A percentile compares a stretch with the other conserved stretches of the same genome.
Evolutionary conservation across 2,888 invertebrate species (phyloP).

Genomic region (Caenorhabditis zanzibari): DNA sequence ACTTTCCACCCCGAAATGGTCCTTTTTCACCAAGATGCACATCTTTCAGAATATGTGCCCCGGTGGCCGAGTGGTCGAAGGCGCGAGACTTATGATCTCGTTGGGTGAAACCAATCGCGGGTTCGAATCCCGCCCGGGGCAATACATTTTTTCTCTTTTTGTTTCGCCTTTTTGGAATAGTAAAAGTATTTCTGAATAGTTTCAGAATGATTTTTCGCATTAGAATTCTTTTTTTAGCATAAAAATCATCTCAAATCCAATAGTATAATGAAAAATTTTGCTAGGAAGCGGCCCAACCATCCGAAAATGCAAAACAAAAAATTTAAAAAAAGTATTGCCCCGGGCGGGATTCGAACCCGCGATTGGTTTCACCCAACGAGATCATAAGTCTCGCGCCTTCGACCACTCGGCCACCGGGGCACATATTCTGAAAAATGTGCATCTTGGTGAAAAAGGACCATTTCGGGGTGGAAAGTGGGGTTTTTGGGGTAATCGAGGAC

Average conservation of each 20-base stretch:
- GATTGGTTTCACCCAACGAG: constrained; percentile 45
- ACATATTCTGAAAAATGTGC: constrained; percentile 9
- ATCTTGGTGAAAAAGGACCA: not conserved
- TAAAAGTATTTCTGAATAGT: not conserved
- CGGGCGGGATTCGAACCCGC: constrained; percentile 58
- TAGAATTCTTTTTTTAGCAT: too few species aligned
- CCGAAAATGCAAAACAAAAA: too few species aligned
- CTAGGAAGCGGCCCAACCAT: too few species aligned
- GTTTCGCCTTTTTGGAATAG: not conserved
- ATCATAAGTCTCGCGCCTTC: constrained; percentile 50
- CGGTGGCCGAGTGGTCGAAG: constrained; percentile 61
- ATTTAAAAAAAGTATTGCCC: constrained; percentile 22
- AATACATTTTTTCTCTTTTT: constrained; percentile 1
- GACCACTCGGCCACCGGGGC: constrained; percentile 50
- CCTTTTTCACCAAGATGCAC: constrained; percentile 9
- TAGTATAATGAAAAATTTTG: too few species aligned
- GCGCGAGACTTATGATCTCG: constrained; percentile 55
- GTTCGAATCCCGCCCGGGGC: constrained; percentile 57
- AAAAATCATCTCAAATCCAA: too few species aligned
- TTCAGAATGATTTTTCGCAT: too few species aligned
- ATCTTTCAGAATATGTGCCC: constrained; percentile 49
- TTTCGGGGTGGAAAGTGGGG: not conserved
- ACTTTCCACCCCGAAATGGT: not conserved
- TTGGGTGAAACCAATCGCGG: constrained; percentile 45
- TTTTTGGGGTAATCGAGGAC: not conserved